Percentiles rank a stretch among this genome's conserved stretches.
Evolutionary conservation across 92 coral and sea anemone species (phyloP).

Genomic region (Desmophyllum pertusum): DNA sequence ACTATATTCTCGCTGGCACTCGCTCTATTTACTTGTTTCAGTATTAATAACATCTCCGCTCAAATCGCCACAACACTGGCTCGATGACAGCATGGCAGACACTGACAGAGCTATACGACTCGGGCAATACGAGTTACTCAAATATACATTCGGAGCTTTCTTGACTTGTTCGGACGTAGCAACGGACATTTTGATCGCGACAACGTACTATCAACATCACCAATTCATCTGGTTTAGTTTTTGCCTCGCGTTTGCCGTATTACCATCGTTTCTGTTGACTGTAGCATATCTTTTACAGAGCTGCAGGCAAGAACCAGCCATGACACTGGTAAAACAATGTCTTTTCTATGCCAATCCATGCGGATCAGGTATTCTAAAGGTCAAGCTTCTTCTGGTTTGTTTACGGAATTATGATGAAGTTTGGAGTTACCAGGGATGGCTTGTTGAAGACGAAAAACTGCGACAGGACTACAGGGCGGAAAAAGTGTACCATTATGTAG

Average conservation of each 20-base stretch:
- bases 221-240: slow-evolving; percentile 61
- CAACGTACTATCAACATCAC: slow-evolving; percentile 45
- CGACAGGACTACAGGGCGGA: slow-evolving; percentile 47
- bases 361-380: slow-evolving; percentile 71
- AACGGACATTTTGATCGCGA: slow-evolving; percentile 68
- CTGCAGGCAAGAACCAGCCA: not conserved
- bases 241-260: slow-evolving; percentile 63
- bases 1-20: not conserved
- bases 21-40: not conserved
- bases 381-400: slow-evolving; percentile 63
- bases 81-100: slow-evolving; percentile 1
- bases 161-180: slow-evolving; percentile 67
- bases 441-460: slow-evolving; percentile 48
- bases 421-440: slow-evolving; percentile 54
- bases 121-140: slow-evolving; percentile 51
- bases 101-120: slow-evolving; percentile 42
- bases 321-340: slow-evolving; percentile 11
- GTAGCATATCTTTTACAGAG: slow-evolving; percentile 59
- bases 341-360: slow-evolving; percentile 49
- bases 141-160: slow-evolving; percentile 57
- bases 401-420: slow-evolving; percentile 64
- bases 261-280: slow-evolving; percentile 62
- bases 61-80: not conserved
- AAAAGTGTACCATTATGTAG: slow-evolving; percentile 53
- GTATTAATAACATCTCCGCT: not conserved